Conservation (phyloP, 2,113 vertebrate species). For the Ardeotis arabs region DNA sequence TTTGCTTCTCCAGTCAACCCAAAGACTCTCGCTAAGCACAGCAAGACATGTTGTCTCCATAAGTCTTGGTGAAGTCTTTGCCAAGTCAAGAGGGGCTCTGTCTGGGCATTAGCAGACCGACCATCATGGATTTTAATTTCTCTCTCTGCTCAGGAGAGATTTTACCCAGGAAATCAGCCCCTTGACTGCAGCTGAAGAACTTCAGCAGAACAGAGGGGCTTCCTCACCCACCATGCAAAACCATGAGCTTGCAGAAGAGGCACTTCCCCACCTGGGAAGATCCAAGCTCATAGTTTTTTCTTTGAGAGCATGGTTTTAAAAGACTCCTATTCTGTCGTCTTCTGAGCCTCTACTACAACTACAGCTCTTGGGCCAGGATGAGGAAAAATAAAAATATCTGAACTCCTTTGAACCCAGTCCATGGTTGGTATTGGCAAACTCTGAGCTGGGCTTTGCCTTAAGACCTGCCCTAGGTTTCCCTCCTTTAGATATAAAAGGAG, state of each 20-base stretch:
- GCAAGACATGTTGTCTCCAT: background rate
- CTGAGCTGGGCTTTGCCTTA: background rate
- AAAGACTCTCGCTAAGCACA: rapidly evolving
- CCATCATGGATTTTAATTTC: background rate
- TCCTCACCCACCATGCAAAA: background rate
- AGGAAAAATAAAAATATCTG: background rate
- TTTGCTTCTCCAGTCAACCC: background rate
- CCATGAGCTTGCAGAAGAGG: background rate
- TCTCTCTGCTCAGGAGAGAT: background rate
- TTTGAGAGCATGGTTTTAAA: background rate
- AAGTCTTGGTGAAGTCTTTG: background rate
- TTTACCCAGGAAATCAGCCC: background rate
- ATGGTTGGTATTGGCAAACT: background rate
- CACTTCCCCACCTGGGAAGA: background rate
- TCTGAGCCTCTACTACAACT: background rate
- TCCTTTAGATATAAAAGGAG: background rate
- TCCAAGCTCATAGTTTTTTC: background rate
- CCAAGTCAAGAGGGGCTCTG: rapidly evolving
- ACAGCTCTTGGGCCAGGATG: background rate
- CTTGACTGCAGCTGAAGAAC: background rate
- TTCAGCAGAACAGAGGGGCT: background rate
- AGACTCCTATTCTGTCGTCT: background rate
- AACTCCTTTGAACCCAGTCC: background rate
- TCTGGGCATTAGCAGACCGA: background rate
- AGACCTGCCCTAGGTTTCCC: background rate